These are phyloP conservation scores for Micromys minutus DNA, from an alignment of 2,113 vertebrate genomes.

Conservation along the genomic window DNA sequence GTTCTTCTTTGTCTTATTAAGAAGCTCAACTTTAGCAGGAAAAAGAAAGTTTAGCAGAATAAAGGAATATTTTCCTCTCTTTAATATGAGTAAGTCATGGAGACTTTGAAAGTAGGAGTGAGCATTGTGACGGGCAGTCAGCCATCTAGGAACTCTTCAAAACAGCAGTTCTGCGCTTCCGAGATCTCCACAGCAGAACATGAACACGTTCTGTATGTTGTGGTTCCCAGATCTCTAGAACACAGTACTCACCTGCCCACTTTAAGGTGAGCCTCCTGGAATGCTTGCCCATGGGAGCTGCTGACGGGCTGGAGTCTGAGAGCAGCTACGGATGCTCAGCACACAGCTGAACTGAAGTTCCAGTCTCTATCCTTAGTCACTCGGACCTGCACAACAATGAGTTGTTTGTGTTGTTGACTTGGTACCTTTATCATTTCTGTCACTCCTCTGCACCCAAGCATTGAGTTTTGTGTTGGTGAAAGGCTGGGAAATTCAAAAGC, in stretches of 20 bases:
- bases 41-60: conserved; percentile 8
- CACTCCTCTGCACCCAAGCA: background rate
- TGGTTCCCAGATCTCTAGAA: conserved; percentile 61
- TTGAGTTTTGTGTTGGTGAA: no score
- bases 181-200: conserved; percentile 48
- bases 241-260: conserved; percentile 66
- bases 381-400: background rate
- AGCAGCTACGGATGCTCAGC: background rate
- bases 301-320: background rate
- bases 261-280: conserved; percentile 44
- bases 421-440: background rate
- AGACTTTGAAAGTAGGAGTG: conserved; percentile 57
- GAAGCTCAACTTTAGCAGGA: background rate
- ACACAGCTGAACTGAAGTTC: background rate
- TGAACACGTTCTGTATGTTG: conserved; percentile 62
- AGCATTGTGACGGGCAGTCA: conserved; percentile 68
- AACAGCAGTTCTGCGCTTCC: conserved; percentile 52
- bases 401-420: background rate
- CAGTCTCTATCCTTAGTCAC: background rate
- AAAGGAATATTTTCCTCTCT: conserved; percentile 31
- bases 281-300: conserved; percentile 23
- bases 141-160: conserved; percentile 55
- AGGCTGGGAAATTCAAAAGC: background rate
- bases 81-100: conserved; percentile 50
- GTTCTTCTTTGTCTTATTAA: background rate